Conservation (phyloP, 1,140 invertebrate genomes). For the Bombyx mandarina region DNA sequence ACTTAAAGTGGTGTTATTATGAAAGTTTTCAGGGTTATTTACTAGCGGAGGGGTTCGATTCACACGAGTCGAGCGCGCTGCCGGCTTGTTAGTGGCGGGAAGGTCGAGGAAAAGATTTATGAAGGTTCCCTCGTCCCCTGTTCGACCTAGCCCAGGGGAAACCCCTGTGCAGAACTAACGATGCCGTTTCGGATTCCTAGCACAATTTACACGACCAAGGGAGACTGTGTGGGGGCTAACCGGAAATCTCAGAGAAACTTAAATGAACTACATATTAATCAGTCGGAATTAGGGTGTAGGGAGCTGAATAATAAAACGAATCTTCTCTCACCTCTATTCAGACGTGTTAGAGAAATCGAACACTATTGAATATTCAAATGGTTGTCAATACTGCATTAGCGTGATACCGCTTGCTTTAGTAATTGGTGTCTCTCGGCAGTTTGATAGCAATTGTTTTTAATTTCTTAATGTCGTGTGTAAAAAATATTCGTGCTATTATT, state of each 20-base stretch:
- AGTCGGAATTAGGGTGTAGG: constrained; percentile 21
- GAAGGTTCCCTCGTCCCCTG: constrained; percentile 49
- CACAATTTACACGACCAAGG: constrained; percentile 50
- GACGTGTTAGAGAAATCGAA: not conserved
- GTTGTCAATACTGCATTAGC: no score
- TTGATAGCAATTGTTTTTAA: no score
- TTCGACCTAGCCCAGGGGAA: constrained; percentile 45
- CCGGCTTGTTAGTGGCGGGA: constrained; percentile 59
- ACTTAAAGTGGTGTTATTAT: constrained; percentile 50
- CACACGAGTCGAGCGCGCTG: constrained; percentile 21
- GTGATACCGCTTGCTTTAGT: no score
- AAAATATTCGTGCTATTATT: no score
- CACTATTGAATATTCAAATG: no score
- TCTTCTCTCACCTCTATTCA: constrained; percentile 19
- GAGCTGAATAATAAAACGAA: constrained; percentile 25
- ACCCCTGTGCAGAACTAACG: constrained; percentile 52
- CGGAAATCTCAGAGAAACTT: constrained; percentile 35
- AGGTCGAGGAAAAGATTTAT: constrained; percentile 63
- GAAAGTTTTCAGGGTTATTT: constrained; percentile 58
- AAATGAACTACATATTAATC: constrained; percentile 35
- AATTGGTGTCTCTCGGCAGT: no score
- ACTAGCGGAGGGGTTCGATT: constrained; percentile 36
- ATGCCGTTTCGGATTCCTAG: constrained; percentile 57
- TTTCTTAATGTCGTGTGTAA: not conserved
- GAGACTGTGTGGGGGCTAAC: constrained; percentile 19